Conservation (phyloP, 2,113 vertebrate genomes). For the Aepyceros melampus region DNA sequence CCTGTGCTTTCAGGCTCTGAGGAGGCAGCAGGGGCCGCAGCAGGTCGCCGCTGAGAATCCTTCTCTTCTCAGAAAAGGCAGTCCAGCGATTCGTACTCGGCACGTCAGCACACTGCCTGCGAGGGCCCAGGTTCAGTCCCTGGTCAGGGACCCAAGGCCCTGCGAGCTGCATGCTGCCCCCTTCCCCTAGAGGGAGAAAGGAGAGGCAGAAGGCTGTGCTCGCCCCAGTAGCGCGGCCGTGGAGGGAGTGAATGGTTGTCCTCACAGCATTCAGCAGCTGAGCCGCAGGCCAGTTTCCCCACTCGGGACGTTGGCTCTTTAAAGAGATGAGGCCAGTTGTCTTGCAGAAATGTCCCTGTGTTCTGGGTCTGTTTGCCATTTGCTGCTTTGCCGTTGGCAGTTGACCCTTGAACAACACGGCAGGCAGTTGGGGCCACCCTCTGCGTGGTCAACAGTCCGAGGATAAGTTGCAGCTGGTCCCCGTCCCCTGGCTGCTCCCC, state of each 20-base stretch:
- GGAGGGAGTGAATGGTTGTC: accelerated
- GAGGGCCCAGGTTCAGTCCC: background rate
- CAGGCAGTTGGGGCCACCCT: background rate
- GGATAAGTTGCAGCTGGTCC: background rate
- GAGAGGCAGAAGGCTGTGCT: too few species aligned
- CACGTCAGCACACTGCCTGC: accelerated
- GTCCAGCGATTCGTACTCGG: background rate
- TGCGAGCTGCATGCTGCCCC: accelerated
- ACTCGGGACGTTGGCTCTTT: accelerated
- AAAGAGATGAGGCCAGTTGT: background rate
- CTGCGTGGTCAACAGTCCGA: accelerated
- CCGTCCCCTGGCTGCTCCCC: accelerated
- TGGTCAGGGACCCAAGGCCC: background rate
- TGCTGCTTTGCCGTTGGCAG: accelerated
- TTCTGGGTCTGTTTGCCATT: background rate
- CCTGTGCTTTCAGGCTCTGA: background rate
- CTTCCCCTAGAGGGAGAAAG: background rate
- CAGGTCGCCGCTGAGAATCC: too few species aligned
- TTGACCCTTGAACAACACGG: background rate
- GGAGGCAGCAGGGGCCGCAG: background rate
- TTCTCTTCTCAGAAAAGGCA: background rate
- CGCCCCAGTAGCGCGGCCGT: accelerated
- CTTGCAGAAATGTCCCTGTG: background rate
- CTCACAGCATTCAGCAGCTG: accelerated
- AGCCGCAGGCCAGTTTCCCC: accelerated